Percentiles rank a stretch among this genome's conserved stretches.
Evolutionary conservation across 2,113 vertebrate species (phyloP).

Genomic region (Synodontis membranacea): DNA sequence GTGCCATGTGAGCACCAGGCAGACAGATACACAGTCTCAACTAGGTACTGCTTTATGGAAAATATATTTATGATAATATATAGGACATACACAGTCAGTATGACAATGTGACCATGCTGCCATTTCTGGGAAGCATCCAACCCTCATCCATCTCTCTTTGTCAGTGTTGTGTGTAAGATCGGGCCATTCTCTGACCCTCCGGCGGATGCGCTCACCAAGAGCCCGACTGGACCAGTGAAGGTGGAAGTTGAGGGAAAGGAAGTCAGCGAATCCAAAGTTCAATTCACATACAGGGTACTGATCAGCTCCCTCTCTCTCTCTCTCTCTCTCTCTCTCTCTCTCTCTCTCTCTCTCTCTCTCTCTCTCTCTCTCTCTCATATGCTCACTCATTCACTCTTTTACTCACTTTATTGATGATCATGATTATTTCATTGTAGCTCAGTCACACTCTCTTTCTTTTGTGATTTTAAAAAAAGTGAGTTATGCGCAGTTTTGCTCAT

Average conservation of each 20-base stretch:
- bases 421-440: neutral
- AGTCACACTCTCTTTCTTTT: neutral
- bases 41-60: conserved; percentile 73
- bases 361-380: neutral
- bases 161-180: conserved; percentile 76
- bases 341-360: neutral
- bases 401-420: neutral
- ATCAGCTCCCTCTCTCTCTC: conserved; percentile 12
- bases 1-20: conserved; percentile 76
- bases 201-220: conserved; percentile 34
- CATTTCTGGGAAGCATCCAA: neutral
- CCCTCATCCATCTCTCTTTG: too few relatives aligned
- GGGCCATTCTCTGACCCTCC: conserved; percentile 49
- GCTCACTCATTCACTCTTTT: neutral
- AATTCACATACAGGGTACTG: conserved; percentile 74
- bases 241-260: conserved; percentile 65
- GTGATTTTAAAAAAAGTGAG: neutral
- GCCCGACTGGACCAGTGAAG: conserved; percentile 54
- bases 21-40: conserved; percentile 89
- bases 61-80: too few relatives aligned
- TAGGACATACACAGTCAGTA: neutral
- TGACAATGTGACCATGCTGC: neutral
- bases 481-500: neutral
- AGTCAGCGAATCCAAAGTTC: conserved; percentile 53
- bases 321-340: neutral